Conservation (phyloP, 30 jellyfish, hydroid and myxozoan genomes). For the Aurelia sp. region DNA sequence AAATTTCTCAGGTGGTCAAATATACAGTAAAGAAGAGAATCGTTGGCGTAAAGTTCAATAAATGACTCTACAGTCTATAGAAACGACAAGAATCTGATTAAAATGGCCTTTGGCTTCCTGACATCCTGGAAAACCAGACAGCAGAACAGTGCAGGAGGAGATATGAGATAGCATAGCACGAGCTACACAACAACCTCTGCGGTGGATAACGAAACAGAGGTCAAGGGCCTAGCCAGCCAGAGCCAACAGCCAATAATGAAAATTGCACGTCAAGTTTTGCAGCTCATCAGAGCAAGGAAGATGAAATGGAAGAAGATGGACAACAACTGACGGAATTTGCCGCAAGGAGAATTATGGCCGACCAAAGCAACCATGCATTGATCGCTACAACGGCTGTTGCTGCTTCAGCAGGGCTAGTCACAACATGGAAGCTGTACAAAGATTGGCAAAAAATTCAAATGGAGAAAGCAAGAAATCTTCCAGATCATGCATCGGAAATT, state of each 20-base stretch:
- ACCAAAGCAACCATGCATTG: conserved; percentile 43
- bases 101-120: no score
- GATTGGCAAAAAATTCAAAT: conserved; percentile 41
- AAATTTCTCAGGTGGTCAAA: no score
- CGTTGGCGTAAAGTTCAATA: no score
- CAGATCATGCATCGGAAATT: conserved; percentile 57
- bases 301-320: not conserved
- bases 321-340: not conserved
- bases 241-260: not conserved
- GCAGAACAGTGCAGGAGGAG: no score
- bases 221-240: no score
- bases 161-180: no score
- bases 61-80: no score
- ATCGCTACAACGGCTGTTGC: conserved; percentile 79
- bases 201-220: no score
- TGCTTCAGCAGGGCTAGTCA: conserved; percentile 65
- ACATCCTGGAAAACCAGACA: no score
- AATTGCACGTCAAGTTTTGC: not conserved
- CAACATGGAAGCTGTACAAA: conserved; percentile 66
- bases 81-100: no score
- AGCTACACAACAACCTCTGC: no score
- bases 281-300: not conserved
- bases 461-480: conserved; percentile 59
- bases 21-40: no score
- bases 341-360: conserved; percentile 10